Conservation (phyloP, 2,113 vertebrate genomes). For the Geococcyx californianus region DNA sequence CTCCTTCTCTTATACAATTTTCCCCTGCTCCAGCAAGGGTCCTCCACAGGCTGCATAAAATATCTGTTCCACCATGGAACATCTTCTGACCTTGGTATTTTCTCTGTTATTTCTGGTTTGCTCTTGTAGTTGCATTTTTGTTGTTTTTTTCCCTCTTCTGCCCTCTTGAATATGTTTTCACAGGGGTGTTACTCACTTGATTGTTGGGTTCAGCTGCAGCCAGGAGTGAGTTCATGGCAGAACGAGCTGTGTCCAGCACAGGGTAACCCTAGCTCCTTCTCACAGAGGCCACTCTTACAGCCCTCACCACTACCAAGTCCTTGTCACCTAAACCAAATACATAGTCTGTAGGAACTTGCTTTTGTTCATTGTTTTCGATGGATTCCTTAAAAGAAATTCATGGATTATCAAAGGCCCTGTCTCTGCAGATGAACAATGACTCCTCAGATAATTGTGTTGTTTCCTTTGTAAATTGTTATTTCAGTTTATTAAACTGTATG, state of each 20-base stretch:
- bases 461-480: neutral
- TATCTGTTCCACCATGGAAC: neutral
- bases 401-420: neutral
- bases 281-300: neutral
- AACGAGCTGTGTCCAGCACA: neutral
- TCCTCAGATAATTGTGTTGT: neutral
- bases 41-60: neutral
- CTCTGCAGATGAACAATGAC: neutral
- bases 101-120: neutral
- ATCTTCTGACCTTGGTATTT: neutral
- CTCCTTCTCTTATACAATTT: neutral
- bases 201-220: neutral
- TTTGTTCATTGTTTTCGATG: neutral
- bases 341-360: neutral
- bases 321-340: accelerated
- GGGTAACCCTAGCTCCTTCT: neutral
- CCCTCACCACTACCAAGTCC: neutral
- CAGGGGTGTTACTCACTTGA: neutral
- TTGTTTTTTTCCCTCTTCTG: neutral
- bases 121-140: neutral
- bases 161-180: neutral
- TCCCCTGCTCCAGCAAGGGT: neutral
- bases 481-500: neutral
- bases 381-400: neutral
- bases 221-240: neutral